These are phyloP conservation scores for Dysidea cf. avara DNA, from an alignment of 37 sponge, comb jelly and placozoan genomes.

Conservation along the genomic window DNA sequence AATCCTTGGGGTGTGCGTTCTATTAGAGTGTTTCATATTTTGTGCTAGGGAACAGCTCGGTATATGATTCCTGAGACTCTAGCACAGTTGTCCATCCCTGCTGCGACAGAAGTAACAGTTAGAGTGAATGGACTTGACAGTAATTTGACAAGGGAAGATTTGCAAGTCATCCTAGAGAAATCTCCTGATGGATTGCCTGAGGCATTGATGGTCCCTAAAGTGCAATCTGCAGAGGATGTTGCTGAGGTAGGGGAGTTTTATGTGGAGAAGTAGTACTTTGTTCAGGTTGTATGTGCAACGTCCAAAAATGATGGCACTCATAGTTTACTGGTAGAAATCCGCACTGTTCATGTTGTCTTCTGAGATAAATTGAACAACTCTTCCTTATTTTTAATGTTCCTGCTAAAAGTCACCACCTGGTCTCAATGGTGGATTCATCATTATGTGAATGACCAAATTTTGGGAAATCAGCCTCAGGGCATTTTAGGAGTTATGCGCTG, in stretches of 20 bases:
- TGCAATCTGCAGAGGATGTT: conserved; percentile 70
- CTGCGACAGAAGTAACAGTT: conserved; percentile 67
- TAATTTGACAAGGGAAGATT: conserved; percentile 55
- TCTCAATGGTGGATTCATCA: too few species aligned
- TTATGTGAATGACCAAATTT: too few species aligned
- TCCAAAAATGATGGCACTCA: neutral
- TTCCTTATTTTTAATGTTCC: too few species aligned
- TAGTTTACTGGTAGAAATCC: too few species aligned
- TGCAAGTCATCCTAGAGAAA: conserved; percentile 41
- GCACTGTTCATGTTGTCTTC: too few species aligned
- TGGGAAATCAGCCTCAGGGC: too few species aligned
- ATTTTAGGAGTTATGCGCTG: too few species aligned
- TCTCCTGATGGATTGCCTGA: conserved; percentile 44
- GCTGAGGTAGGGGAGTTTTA: conserved; percentile 23
- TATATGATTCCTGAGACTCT: conserved; percentile 40
- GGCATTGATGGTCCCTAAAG: conserved; percentile 85
- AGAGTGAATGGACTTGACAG: conserved; percentile 76
- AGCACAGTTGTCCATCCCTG: conserved; percentile 27
- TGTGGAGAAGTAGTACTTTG: neutral
- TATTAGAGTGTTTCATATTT: neutral
- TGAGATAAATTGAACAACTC: too few species aligned
- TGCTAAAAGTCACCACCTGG: too few species aligned
- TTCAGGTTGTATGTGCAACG: neutral
- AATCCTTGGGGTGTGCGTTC: neutral
- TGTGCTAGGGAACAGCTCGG: conserved; percentile 64